phyloP scores from a whole-genome alignment of 2,888 invertebrate genomes.

The Melolontha melolontha region DNA sequence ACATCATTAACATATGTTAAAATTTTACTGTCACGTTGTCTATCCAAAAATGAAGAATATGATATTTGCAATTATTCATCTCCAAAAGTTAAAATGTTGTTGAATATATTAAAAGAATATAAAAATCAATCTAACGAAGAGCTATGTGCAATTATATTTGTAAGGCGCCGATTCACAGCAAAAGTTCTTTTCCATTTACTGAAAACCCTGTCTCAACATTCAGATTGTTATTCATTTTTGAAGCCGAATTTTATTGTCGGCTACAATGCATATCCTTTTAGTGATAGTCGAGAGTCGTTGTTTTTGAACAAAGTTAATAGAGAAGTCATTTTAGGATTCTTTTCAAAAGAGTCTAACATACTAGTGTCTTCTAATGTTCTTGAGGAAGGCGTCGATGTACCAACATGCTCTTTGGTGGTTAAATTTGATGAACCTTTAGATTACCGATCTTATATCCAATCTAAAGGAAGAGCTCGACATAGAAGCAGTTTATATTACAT shows the following conservation, averaged over 20 bases:
- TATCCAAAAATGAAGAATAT: constrained; percentile 64
- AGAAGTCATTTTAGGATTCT: constrained; percentile 70
- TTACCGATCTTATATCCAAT: constrained; percentile 88
- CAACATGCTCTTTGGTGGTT: constrained; percentile 83
- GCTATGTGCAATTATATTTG: constrained; percentile 80
- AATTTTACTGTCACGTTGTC: constrained; percentile 67
- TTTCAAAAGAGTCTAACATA: constrained; percentile 72
- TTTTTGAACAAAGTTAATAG: constrained; percentile 68
- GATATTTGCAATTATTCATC: constrained; percentile 72
- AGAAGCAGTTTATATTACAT: constrained; percentile 72
- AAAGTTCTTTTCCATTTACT: constrained; percentile 80
- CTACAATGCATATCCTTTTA: constrained; percentile 70
- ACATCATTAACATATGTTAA: constrained; percentile 67
- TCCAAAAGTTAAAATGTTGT: constrained; percentile 73
- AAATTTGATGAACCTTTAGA: constrained; percentile 78
- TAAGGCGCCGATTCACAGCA: constrained; percentile 79
- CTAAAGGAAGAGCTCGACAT: constrained; percentile 89
- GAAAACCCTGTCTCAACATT: constrained; percentile 65
- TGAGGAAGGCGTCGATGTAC: constrained; percentile 92
- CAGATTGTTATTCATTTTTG: constrained; percentile 70
- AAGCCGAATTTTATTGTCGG: constrained; percentile 82
- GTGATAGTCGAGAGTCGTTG: constrained; percentile 69
- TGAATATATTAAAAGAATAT: constrained; percentile 73
- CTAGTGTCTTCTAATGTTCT: constrained; percentile 83
- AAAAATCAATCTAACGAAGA: constrained; percentile 66